Evolutionary conservation across 2,888 invertebrate genomes (phyloP), one percentile per base, ranked within the genome.

Genomic region (Rugalucina vietnamica): DNA sequence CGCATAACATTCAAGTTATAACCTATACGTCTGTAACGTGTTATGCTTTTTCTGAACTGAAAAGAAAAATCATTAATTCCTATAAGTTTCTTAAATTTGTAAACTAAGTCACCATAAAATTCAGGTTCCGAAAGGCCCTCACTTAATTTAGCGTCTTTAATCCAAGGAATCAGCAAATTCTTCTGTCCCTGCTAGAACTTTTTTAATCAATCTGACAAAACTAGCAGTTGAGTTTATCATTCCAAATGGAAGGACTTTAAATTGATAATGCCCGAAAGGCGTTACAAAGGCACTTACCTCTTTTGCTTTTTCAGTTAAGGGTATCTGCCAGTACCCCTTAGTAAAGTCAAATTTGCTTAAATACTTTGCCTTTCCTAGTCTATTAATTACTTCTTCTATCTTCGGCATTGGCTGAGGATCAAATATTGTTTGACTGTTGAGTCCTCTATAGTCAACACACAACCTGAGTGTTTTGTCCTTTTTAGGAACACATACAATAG

Each of bases 381-480:
- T 60, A 29, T 60, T 60, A 10, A 60, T 27, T 27, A 60, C 29
- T 21, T 60, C 60, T 60, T 60, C 60, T 27, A 60, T 60, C n/a
- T 60, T 60, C 8, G 60, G 60, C 60, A 60, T 60, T 60, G 60
- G 60, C 60, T 60, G 60, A 10, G 60, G 60, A 21, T 60, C 60
- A 60, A 60, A 60, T 29, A 60, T n/a, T 60, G 60, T 60, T 60
- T 27, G 24, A n/a, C n/a, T 29, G n/a, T 60, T 60, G 8, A 60
- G 29, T 29, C n/a, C 60, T 21, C 60, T n/a, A 60, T 60, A 60
- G n/a, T 60, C 60, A 60, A 60, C 60, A 29, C 60, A 60, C 29
- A 60, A n/a, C n/a, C 60, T n/a, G 8, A 60, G 10, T n/a, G 24
- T 60, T 21, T 60, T 60, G n/a, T 60, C 60, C 29, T 60, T 60